Percentiles rank a stretch among this genome's conserved stretches.
Evolutionary conservation across 2,113 vertebrate genomes (phyloP).

Genomic region (Carettochelys insculpta): DNA sequence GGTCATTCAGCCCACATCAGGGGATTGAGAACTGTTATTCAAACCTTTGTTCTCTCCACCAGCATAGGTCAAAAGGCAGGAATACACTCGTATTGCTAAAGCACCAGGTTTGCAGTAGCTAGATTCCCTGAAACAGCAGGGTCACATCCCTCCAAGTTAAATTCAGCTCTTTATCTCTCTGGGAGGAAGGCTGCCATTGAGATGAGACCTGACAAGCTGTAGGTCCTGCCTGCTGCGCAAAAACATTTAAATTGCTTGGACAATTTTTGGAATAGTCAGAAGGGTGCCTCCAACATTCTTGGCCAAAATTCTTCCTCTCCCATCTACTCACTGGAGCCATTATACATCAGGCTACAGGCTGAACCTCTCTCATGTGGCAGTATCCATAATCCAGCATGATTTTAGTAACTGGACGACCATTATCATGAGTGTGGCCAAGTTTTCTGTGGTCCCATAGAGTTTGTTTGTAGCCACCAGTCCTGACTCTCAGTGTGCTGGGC

Average conservation of each 20-base stretch:
- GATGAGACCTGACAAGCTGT: not conserved
- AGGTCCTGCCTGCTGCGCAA: not conserved
- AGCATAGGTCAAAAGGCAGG: not conserved
- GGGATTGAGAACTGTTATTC: not conserved
- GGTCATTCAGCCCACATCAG: not conserved
- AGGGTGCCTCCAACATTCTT: not conserved
- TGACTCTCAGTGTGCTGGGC: too few relatives aligned
- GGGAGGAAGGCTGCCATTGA: not conserved
- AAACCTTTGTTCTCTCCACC: not conserved
- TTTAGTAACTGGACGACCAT: too few relatives aligned
- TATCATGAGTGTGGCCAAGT: too few relatives aligned
- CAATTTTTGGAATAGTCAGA: not conserved
- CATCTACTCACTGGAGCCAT: not conserved
- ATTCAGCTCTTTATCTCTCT: not conserved
- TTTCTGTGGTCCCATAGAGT: too few relatives aligned
- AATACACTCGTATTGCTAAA: not conserved
- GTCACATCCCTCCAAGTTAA: not conserved
- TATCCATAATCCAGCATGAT: too few relatives aligned
- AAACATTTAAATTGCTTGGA: not conserved
- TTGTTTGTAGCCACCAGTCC: too few relatives aligned
- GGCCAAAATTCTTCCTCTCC: not conserved
- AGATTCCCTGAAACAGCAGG: not conserved
- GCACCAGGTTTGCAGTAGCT: not conserved
- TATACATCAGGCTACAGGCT: not conserved
- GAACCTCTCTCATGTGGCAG: too few relatives aligned